A percentile compares a stretch with the other conserved stretches of the same genome.
phyloP scores from a whole-genome alignment of 92 coral and sea anemone genomes.

The Palythoa caribaeorum region DNA sequence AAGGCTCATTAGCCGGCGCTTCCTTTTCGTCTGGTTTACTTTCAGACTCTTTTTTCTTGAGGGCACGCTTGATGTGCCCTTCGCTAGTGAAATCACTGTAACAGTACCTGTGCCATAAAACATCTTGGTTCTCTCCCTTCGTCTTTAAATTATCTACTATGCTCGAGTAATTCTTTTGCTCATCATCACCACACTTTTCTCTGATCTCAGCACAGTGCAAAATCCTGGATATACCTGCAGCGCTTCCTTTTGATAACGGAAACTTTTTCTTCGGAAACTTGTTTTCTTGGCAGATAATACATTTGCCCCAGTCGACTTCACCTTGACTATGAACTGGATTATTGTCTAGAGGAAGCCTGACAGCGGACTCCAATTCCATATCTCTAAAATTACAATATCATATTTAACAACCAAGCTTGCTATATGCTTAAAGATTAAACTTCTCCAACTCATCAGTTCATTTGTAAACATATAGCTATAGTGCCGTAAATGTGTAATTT shows the following conservation, averaged over 20 bases:
- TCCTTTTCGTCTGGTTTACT: background rate
- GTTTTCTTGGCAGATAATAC: constrained; percentile 64
- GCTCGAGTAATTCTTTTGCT: constrained; percentile 22
- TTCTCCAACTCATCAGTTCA: constrained; percentile 38
- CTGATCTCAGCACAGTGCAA: constrained; percentile 69
- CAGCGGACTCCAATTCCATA: constrained; percentile 47
- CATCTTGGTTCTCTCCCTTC: constrained; percentile 35
- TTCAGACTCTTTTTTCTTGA: constrained; percentile 34
- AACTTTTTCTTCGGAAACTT: constrained; percentile 69
- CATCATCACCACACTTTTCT: constrained; percentile 49
- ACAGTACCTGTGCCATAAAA: constrained; percentile 63
- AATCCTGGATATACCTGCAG: constrained; percentile 53
- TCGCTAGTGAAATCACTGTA: constrained; percentile 65
- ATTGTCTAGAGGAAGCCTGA: constrained; percentile 35
- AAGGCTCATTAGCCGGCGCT: background rate
- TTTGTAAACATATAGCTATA: constrained; percentile 43
- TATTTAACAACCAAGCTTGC: constrained; percentile 41
- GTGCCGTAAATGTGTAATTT: constrained; percentile 34
- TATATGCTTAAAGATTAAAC: constrained; percentile 33
- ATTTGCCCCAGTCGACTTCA: constrained; percentile 41
- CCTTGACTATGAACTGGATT: background rate
- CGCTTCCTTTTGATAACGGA: constrained; percentile 64
- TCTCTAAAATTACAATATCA: constrained; percentile 36
- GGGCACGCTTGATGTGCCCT: constrained; percentile 47
- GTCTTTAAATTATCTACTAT: constrained; percentile 19